Evolutionary conservation across 1,140 invertebrate genomes (phyloP).

Genomic region (Conopomorpha cramerella): DNA sequence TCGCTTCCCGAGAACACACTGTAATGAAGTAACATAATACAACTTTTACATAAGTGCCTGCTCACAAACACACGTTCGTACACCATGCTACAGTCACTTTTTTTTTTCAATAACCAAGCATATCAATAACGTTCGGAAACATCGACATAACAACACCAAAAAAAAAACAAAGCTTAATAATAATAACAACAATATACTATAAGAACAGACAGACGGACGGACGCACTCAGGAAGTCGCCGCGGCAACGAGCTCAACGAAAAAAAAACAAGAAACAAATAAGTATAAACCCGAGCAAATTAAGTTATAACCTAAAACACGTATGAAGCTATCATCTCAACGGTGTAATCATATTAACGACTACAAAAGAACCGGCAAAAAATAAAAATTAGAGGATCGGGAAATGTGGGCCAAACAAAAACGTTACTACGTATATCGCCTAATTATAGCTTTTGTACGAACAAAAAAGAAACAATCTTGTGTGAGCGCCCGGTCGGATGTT

Average conservation of each 20-base stretch:
- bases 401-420: conserved; percentile 61
- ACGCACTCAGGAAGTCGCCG: conserved; percentile 50
- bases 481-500: too few relatives aligned
- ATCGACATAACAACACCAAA: too few relatives aligned
- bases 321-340: conserved; percentile 58
- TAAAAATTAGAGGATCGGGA: conserved; percentile 57
- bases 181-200: too few relatives aligned
- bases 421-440: conserved; percentile 56
- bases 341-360: conserved; percentile 60
- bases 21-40: too few relatives aligned
- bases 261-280: conserved; percentile 58
- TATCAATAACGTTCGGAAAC: too few relatives aligned
- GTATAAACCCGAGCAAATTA: conserved; percentile 54
- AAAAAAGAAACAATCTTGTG: conserved; percentile 60
- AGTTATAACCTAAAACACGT: conserved; percentile 60
- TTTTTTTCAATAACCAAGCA: too few relatives aligned
- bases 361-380: conserved; percentile 57
- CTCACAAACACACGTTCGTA: too few relatives aligned
- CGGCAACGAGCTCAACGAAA: conserved; percentile 46
- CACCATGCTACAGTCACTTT: too few relatives aligned
- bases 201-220: too few relatives aligned
- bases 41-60: too few relatives aligned
- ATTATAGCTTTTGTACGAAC: conserved; percentile 54
- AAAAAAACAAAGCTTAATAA: too few relatives aligned
- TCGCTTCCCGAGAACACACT: too few relatives aligned